Base-by-base conservation (phyloP, 2,888 invertebrate species). In the Tuta absoluta region DNA sequence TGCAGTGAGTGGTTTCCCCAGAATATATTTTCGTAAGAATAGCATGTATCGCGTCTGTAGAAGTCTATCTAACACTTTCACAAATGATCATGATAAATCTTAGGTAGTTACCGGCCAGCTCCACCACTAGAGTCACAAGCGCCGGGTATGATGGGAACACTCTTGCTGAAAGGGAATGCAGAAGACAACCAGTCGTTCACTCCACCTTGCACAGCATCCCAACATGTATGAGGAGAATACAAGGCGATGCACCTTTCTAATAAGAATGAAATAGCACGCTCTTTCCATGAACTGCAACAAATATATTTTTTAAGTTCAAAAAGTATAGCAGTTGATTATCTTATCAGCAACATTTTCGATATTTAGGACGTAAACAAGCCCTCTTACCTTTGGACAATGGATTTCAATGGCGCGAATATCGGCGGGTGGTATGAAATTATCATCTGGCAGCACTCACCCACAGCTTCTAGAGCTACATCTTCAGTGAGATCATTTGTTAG, bases 371-470 rank as follows among this genome's bases (percentile, higher is more conserved):
- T 1, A 51, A 51, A 51, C 10, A 49, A 49, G 4, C 10, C 23
- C 4, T 56, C 10, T 56, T 86, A 96, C 95, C 93, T 95, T 93
- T 97, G 92, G 1, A 95, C 94, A 48, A 99, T 91, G 45, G 95
- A 93, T 79, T 97, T 98, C 63, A 99, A 74, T 7, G 97, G 95
- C 14, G 93, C 91, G 86, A 99, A 99, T 80, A 99, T 96, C 19
- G 98, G 98, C n/a, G 99, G 99, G 91, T 99, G 99, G 84, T 99
- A 99, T 0, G 98, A 95, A 65, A 99, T 92, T 65, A 99, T 97
- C 86, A 98, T 87, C 81, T 97, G 95, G 62, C 93, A 93, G 17
- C 93, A 92, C 62, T 92, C 82, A 1, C 89, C 83, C 3, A 96
- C 79, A 0, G 98, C 97, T 89, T 98, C 98, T 23, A 95, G 83